A percentile compares a stretch with the other conserved stretches of the same genome.
phyloP scores from a whole-genome alignment of 2,888 invertebrate species.

The Hybos culiciformis region DNA sequence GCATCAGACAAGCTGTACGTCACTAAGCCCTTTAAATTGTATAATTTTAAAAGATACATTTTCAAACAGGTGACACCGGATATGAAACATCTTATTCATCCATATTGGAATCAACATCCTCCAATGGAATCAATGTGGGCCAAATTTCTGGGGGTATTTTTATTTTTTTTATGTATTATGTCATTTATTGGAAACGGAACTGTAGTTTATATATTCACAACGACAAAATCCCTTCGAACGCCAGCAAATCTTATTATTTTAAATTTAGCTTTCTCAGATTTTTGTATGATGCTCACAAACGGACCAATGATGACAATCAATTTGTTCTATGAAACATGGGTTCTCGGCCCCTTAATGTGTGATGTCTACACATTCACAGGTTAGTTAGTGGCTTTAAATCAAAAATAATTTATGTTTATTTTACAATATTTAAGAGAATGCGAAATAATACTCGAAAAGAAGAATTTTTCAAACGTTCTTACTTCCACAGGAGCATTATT shows the following conservation, averaged over 20 bases:
- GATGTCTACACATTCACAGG: constrained; percentile 77
- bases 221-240: constrained; percentile 49
- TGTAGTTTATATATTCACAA: constrained; percentile 34
- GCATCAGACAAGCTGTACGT: too few relatives aligned
- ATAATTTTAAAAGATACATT: too few relatives aligned
- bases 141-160: constrained; percentile 63
- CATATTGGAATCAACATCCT: constrained; percentile 78
- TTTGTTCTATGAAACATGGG: constrained; percentile 31
- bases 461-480: too few relatives aligned
- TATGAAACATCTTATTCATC: constrained; percentile 50
- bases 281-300: constrained; percentile 67
- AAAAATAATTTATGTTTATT: too few relatives aligned
- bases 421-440: too few relatives aligned
- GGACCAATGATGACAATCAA: constrained; percentile 36
- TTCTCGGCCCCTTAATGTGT: constrained; percentile 56
- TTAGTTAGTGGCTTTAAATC: too few relatives aligned
- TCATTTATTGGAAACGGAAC: constrained; percentile 33
- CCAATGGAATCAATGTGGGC: constrained; percentile 85
- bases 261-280: constrained; percentile 83
- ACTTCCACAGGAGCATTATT: too few relatives aligned
- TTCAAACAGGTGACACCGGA: constrained; percentile 46
- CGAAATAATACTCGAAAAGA: too few relatives aligned
- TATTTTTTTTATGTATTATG: constrained; percentile 52
- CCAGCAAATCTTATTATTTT: constrained; percentile 84
- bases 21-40: too few relatives aligned